Evolutionary conservation across 2,797 vertebrate species (phyloP), one percentile per base, ranked within the genome.

Genomic region (Manis javanica): DNA sequence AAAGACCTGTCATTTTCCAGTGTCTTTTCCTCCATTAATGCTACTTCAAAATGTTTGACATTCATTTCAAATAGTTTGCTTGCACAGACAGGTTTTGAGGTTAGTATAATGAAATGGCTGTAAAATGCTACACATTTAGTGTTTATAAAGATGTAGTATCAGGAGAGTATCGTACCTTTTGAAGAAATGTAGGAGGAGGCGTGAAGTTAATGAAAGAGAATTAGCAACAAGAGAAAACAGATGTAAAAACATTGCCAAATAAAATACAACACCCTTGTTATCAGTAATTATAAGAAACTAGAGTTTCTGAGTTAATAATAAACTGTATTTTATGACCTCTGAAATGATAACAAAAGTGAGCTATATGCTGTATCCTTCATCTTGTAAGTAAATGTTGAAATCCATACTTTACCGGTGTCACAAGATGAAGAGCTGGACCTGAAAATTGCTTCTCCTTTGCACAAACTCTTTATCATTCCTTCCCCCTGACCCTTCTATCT

Each of bases 161-260:
- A 98, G 97, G 91, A 87, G 96, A 84, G 29, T 93, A 97, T 97
- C 97, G 93, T 98, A 98, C 96, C 96, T 98, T 98, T 97, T 97
- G 97, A 98, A 95, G 97, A 97, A 98, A 98, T 98, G 96, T 97
- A 97, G 98, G 96, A 97, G 95, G 97, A 97, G 97, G 96, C 87
- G 75, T 97, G 95, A 97, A 97, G 97, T 97, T 98, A 98, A 98
- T 95, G 96, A 98, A 94, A 98, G 92, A 94, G 97, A 97, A 98
- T 98, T 98, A 98, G 95, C 94, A 97, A 98, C 1, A 16, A 94
- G 93, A 97, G 79, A 97, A 98, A 96, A 46, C 49, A 96, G 85
- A 97, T 61, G 97, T 16, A 72, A 97, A 95, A 97, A 85, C 64
- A 94, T 96, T 96, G 71, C 93, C 97, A 93, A 91, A 72, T 90